phyloP scores from a whole-genome alignment of 2,797 vertebrate genomes.

The Brachymystax lenok region DNA sequence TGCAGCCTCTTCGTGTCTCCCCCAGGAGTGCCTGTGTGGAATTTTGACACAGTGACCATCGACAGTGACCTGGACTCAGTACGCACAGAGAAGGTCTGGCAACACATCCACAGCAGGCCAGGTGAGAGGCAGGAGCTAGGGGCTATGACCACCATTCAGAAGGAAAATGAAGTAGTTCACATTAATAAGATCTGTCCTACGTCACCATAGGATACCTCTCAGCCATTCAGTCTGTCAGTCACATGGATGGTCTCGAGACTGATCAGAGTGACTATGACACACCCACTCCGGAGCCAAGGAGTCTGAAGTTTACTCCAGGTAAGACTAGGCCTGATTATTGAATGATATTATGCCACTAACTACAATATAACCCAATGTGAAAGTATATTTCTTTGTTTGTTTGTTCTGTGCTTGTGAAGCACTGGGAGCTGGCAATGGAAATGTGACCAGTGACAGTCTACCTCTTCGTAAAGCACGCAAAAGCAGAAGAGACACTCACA shows the following conservation, averaged over 20 bases:
- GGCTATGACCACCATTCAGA: not conserved
- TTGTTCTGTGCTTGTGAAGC: slow-evolving; percentile 31
- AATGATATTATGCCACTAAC: not conserved
- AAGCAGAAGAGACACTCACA: slow-evolving; percentile 44
- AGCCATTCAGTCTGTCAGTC: slow-evolving; percentile 40
- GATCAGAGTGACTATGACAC: slow-evolving; percentile 52
- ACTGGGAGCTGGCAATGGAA: slow-evolving; percentile 21
- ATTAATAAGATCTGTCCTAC: not conserved
- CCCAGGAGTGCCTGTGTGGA: slow-evolving; percentile 66
- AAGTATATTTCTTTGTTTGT: not conserved
- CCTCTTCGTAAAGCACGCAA: slow-evolving; percentile 19
- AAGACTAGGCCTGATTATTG: not conserved
- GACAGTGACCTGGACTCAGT: slow-evolving; percentile 77
- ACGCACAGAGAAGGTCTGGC: slow-evolving; percentile 59
- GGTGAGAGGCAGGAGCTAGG: slow-evolving; percentile 48
- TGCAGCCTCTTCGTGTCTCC: slow-evolving; percentile 19
- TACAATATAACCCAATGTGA: not conserved
- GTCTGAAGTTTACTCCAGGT: slow-evolving; percentile 38
- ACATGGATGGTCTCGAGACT: slow-evolving; percentile 35
- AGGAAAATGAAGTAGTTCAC: not conserved
- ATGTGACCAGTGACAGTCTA: slow-evolving; percentile 25
- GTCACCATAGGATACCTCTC: slow-evolving; percentile 42
- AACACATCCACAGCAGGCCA: slow-evolving; percentile 55
- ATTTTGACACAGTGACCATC: slow-evolving; percentile 71
- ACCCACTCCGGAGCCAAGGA: slow-evolving; percentile 37